Evolutionary conservation across 2,113 vertebrate species (phyloP), one percentile per base, ranked within the genome.

Genomic region (Azemiops feae): DNA sequence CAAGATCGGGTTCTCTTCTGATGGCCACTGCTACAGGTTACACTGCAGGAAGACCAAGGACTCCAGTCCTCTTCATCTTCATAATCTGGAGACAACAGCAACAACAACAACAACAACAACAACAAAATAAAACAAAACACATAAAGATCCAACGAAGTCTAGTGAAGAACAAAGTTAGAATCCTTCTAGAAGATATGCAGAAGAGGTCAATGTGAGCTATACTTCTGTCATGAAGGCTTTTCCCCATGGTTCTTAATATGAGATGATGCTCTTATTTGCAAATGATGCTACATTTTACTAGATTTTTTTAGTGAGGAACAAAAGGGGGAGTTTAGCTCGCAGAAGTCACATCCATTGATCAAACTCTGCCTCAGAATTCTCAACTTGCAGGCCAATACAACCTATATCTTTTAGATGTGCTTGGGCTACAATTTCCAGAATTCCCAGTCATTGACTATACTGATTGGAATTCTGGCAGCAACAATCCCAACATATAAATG

Each of bases 11-110:
- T 98, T 93, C 99, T 98, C 95, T 97, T 98, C 97, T 98, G 99
- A 94, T 97, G 98, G 34, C 98, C 97, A 0, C 96, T 97, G 94
- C 99, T 97, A 93, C 98, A 99, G 3, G 98, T 99, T 85, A 97
- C 98, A 1, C 97, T 98, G 93, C 99, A 99, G n/a, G 98, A 98
- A 81, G 98, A 98, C 99, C 99, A 99, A 0, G 97, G 91, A 10
- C 98, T 98, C 99, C 99, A 99, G 57, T 99, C 98, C 52, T 98
- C 98, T 50, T 97, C 97, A 45, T 97, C 97, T 95, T 98, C 98
- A 39, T 97, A 97, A 97, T 99, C 97, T 99, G 98, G 95, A 95
- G 55, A 91, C 0, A 0, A 89, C 93, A 94, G 52, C 52, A 93
- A 90, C 64, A 69, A 34, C 64, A 69, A 34, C 30, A 69, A 69